Conservation (phyloP, 2,113 vertebrate species). For the Fukomys damarensis region DNA sequence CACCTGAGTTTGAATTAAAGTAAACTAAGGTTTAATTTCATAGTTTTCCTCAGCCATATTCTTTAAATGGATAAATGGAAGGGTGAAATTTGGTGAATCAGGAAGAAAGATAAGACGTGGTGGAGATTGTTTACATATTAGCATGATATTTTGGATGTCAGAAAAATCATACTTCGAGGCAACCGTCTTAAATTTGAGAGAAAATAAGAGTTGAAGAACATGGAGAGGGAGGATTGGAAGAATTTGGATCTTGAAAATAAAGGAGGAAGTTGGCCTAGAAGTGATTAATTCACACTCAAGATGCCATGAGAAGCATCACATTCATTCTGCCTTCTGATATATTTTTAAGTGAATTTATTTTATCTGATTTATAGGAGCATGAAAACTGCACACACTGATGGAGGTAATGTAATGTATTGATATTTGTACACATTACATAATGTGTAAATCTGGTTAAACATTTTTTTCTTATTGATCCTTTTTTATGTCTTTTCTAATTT, state of each 20-base stretch:
- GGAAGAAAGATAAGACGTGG: neutral
- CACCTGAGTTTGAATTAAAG: neutral
- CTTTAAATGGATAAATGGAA: neutral
- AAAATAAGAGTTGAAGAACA: neutral
- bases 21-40: neutral
- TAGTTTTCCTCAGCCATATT: neutral
- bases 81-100: neutral
- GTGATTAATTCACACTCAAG: neutral
- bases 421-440: neutral
- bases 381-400: neutral
- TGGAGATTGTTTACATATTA: neutral
- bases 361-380: neutral
- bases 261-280: neutral
- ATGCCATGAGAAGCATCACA: neutral
- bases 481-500: neutral
- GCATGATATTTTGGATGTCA: neutral
- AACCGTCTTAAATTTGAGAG: neutral
- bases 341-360: neutral
- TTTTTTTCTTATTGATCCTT: neutral
- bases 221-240: neutral
- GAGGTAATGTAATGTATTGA: neutral
- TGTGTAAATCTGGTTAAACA: neutral
- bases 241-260: neutral
- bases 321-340: neutral
- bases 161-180: neutral